Evolutionary conservation across 2,113 vertebrate genomes (phyloP), one percentile per base, ranked within the genome.

Genomic region (Tachuris rubrigastra): DNA sequence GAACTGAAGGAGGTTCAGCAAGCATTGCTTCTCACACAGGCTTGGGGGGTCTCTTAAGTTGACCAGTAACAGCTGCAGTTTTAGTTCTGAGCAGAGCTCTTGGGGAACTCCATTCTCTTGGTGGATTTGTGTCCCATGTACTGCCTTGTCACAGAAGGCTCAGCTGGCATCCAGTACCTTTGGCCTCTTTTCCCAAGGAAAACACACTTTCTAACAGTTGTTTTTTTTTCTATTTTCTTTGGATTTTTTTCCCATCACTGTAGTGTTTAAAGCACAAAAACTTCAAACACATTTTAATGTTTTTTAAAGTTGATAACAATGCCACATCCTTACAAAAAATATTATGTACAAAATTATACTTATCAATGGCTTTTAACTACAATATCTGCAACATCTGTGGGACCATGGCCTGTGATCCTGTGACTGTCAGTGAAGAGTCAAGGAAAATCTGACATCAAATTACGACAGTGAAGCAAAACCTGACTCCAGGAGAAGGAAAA

Each of bases 11-110:
- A 74, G 12, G 20, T 60, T 12, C 20, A 66, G 52, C 17, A 60
- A 83, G 20, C 4, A 4, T n/a, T 74, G 22, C 3, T 52, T 82
- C 27, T 91, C 17, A 35, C 41, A 37, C 14, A 71, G 28, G 28
- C 6, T 47, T 16, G 27, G 65, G 10, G 8, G 33, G 7, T 25
- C 33, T 67, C 77, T 1, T 3, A 9, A 44, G 44, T 14, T 39
- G 31, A 18, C 12, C 0, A 2, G 28, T 16, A 62, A 39, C 6
- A 53, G n/a, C 19, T 39, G 23, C 6, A 49, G 5, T 33, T 78
- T 52, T 0, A 3, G 21, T 10, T 63, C 66, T 47, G 53, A 78
- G 20, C 8, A 56, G 14, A 14, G 21, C 9, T 1, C 0, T 1
- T 65, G 42, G 25, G 24, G 14, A 73, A 10, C 33, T 37, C 21